Conservation (phyloP, 1,140 invertebrate species). For the Battus philenor region DNA sequence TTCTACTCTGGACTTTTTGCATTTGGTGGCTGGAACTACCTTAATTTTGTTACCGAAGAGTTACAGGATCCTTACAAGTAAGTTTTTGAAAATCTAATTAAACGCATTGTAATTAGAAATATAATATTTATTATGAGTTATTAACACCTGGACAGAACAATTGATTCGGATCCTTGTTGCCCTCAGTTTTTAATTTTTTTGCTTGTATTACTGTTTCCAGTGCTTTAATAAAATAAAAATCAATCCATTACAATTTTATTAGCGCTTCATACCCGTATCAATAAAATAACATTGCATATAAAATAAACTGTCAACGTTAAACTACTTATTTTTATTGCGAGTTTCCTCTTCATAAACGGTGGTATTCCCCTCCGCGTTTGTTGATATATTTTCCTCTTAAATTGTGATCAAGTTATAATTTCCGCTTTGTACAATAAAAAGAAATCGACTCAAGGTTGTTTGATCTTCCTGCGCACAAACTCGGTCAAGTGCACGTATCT, state of each 20-base stretch:
- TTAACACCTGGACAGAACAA: too few species aligned
- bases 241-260: too few species aligned
- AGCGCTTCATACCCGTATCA: too few species aligned
- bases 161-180: too few species aligned
- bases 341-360: background rate
- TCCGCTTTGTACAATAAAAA: background rate
- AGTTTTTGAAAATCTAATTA: constrained; percentile 61
- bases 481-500: constrained; percentile 17
- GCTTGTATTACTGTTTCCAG: background rate
- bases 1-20: constrained; percentile 97
- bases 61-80: constrained; percentile 94
- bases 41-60: constrained; percentile 97
- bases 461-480: background rate
- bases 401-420: background rate
- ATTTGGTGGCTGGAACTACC: constrained; percentile 97
- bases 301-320: background rate
- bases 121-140: too few species aligned
- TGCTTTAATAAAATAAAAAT: too few species aligned
- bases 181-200: background rate
- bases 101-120: too few species aligned
- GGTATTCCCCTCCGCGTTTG: background rate
- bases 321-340: background rate
- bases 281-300: background rate
- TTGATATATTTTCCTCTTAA: constrained; percentile 6
- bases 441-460: constrained; percentile 1